Evolutionary conservation across 2,888 invertebrate species (phyloP), one percentile per base, ranked within the genome.

Genomic region (Acleris holmiana): DNA sequence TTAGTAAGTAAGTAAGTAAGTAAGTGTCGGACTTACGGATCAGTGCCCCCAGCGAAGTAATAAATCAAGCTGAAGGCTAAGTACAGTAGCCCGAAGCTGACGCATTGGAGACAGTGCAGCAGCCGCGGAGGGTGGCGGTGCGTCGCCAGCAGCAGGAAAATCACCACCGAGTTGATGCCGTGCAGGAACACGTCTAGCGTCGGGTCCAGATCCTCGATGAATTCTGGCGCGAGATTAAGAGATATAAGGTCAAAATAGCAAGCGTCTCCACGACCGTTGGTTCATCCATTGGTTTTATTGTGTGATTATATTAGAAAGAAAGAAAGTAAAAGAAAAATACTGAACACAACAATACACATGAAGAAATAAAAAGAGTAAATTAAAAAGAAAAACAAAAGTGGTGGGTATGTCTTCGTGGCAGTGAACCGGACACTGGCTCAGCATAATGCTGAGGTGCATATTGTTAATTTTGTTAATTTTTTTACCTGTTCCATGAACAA

Each of bases 41-140:
- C 94, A 8, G 94, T 92, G 23, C 97, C 97, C 25, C 96, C 97
- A 59, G 95, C 94, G 35, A 88, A 78, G 82, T 94, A 96, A 83
- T 96, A 97, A 64, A 97, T 91, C 23, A 95, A 78, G 57, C 94
- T 94, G 81, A 97, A 97, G 66, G 95, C 72, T 58, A 95, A 87
- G 83, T 97, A 97, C 29, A 93, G 73, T 25, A 94, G 71, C 5
- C 94, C 94, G 73, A 96, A 93, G 10, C 93, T 75, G 47, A 95
- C 80, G 0, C 95, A 93, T 85, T 95, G 95, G 87, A 94, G 93
- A 78, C 94, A 93, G 75, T 93, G 93, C 13, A 91, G 71, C n/a
- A 88, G 48, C 44, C 94, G 93, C 17, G 95, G 89, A 5, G 97
- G 97, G 74, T 96, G 95, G n/a, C 94, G 94, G n/a, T 95, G 94